phyloP scores from a whole-genome alignment of 2,797 vertebrate genomes.

The Oryzias dopingdopingensis region DNA sequence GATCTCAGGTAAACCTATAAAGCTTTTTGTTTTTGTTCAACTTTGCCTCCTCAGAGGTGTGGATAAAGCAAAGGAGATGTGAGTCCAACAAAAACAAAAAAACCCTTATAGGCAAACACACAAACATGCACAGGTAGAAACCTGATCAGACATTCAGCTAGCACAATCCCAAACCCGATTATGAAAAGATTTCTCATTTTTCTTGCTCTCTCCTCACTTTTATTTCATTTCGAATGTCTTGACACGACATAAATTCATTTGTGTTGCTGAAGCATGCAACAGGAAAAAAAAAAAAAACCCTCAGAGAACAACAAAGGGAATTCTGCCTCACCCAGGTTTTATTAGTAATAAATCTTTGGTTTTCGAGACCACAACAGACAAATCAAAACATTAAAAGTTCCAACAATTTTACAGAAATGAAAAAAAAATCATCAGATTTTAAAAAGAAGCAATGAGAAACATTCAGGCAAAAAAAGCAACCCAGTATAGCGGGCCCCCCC shows the following conservation, averaged over 20 bases:
- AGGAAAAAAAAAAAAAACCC: neutral
- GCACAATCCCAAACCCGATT: neutral
- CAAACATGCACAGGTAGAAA: neutral
- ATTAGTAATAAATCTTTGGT: neutral
- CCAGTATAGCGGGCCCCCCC: neutral
- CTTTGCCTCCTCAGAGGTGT: no score
- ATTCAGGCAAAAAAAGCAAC: no score
- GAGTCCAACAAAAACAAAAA: no score
- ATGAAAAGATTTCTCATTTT: conserved; percentile 4
- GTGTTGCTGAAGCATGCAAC: neutral
- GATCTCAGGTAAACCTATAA: no score
- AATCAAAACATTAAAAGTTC: no score
- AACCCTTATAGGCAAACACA: neutral
- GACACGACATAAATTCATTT: neutral
- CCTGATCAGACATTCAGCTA: neutral
- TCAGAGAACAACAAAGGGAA: neutral
- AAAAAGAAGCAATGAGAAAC: no score
- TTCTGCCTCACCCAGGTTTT: neutral
- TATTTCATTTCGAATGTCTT: neutral
- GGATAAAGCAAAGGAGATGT: no score
- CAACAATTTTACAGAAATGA: no score
- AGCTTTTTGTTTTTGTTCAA: no score
- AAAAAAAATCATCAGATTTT: no score
- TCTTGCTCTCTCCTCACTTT: neutral
- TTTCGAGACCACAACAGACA: neutral